A percentile compares a stretch with the other conserved stretches of the same genome.
Evolutionary conservation across 2,888 invertebrate genomes (phyloP).

Genomic region (Lycaena phlaeas): DNA sequence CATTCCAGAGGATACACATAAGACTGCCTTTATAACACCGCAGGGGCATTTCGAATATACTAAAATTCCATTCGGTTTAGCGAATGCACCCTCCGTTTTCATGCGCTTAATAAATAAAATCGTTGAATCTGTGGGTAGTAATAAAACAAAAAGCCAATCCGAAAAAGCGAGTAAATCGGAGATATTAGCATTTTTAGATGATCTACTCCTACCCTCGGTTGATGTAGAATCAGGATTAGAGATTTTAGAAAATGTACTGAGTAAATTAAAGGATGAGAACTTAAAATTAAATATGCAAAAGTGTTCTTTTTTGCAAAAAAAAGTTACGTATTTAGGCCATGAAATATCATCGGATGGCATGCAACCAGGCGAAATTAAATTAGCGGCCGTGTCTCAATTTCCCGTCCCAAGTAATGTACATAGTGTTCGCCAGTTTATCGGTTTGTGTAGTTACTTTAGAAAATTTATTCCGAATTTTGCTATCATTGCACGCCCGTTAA

Average conservation of each 20-base stretch:
- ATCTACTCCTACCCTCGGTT: too few relatives aligned
- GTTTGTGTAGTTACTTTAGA: conserved; percentile 25
- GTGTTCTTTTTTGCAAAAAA: conserved; percentile 22
- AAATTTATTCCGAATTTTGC: conserved; percentile 27
- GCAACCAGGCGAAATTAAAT: conserved; percentile 20
- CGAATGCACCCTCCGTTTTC: too few relatives aligned
- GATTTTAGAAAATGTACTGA: background rate
- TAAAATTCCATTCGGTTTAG: too few relatives aligned
- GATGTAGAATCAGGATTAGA: background rate
- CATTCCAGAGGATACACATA: too few relatives aligned
- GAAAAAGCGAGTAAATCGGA: too few relatives aligned
- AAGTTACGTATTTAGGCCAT: conserved; percentile 22
- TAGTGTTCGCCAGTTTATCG: conserved; percentile 25
- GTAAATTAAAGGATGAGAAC: background rate
- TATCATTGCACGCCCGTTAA: conserved; percentile 22
- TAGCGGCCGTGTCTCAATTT: conserved; percentile 20
- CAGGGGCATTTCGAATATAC: too few relatives aligned
- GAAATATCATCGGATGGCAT: conserved; percentile 20
- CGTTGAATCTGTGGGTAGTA: too few relatives aligned
- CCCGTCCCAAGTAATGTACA: conserved; percentile 21
- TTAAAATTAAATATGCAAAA: conserved; percentile 9
- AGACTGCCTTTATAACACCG: too few relatives aligned
- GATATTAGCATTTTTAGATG: too few relatives aligned
- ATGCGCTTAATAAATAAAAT: too few relatives aligned
- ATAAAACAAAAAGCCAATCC: too few relatives aligned